Conservation (phyloP, 1,140 invertebrate species). For the Pseudachorutes palmiensis region DNA sequence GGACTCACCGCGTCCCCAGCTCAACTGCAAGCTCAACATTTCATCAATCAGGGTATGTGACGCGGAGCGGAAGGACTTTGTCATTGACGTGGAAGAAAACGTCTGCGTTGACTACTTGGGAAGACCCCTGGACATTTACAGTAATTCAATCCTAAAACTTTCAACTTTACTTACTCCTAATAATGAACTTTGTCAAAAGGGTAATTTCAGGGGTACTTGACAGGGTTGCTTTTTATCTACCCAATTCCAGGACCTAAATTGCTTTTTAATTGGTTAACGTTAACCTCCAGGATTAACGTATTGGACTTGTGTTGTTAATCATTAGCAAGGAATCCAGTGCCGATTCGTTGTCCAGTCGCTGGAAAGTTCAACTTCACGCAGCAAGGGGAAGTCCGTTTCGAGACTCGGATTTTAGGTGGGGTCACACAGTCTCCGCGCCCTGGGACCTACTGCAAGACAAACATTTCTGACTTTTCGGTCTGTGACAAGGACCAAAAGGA, state of each 20-base stretch:
- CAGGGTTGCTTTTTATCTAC: no score
- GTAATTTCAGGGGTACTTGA: no score
- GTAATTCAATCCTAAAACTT: constrained; percentile 38
- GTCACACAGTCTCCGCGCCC: constrained; percentile 86
- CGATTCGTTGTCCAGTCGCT: constrained; percentile 87
- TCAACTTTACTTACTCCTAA: no score
- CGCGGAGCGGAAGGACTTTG: constrained; percentile 48
- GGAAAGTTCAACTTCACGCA: constrained; percentile 93
- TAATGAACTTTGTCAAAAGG: no score
- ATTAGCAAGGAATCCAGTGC: constrained; percentile 82
- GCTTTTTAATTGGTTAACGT: no score
- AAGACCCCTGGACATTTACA: constrained; percentile 49
- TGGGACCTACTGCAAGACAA: constrained; percentile 84
- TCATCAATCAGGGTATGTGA: constrained; percentile 49
- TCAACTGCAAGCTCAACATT: constrained; percentile 48
- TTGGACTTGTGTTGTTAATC: no score
- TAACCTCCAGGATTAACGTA: no score
- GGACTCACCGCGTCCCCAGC: constrained; percentile 48
- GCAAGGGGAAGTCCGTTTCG: constrained; percentile 74
- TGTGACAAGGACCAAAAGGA: constrained; percentile 90
- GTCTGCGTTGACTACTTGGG: constrained; percentile 52
- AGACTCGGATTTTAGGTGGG: constrained; percentile 85
- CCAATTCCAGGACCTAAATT: no score
- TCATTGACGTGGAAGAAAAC: constrained; percentile 52
- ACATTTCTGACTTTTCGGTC: constrained; percentile 88